Evolutionary conservation across 2,888 invertebrate species (phyloP).

Genomic region (Mamestra brassicae): DNA sequence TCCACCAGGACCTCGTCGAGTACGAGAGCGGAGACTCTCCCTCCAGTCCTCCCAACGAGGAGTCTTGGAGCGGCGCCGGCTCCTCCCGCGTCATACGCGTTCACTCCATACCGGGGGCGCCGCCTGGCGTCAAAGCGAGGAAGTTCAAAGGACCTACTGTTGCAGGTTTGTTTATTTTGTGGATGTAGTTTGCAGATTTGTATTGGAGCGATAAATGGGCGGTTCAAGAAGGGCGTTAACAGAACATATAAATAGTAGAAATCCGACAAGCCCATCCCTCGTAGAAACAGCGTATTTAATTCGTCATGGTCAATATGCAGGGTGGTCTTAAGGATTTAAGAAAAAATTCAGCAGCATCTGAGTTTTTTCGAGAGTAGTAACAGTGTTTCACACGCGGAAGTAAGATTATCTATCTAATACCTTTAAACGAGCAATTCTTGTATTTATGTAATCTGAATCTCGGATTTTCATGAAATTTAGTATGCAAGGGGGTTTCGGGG

Average conservation of each 20-base stretch:
- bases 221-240: neutral
- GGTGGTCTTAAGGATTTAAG: too few relatives aligned
- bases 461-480: too few relatives aligned
- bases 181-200: neutral
- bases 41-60: slow-evolving; percentile 72
- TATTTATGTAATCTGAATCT: too few relatives aligned
- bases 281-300: neutral
- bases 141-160: slow-evolving; percentile 80
- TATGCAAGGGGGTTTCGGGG: too few relatives aligned
- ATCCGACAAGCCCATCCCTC: neutral
- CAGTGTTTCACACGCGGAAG: too few relatives aligned
- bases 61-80: slow-evolving; percentile 70
- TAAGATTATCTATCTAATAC: too few relatives aligned
- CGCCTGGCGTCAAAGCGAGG: slow-evolving; percentile 64
- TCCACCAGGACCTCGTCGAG: slow-evolving; percentile 84
- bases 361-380: too few relatives aligned
- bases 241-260: neutral
- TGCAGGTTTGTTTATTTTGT: slow-evolving; percentile 73
- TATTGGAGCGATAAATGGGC: neutral
- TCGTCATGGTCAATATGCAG: neutral
- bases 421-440: too few relatives aligned
- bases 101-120: slow-evolving; percentile 62
- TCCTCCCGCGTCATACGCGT: slow-evolving; percentile 75
- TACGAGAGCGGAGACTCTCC: slow-evolving; percentile 79
- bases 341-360: too few relatives aligned